phyloP scores from a whole-genome alignment of 1,140 invertebrate genomes.

The Drosophila persimilis region DNA sequence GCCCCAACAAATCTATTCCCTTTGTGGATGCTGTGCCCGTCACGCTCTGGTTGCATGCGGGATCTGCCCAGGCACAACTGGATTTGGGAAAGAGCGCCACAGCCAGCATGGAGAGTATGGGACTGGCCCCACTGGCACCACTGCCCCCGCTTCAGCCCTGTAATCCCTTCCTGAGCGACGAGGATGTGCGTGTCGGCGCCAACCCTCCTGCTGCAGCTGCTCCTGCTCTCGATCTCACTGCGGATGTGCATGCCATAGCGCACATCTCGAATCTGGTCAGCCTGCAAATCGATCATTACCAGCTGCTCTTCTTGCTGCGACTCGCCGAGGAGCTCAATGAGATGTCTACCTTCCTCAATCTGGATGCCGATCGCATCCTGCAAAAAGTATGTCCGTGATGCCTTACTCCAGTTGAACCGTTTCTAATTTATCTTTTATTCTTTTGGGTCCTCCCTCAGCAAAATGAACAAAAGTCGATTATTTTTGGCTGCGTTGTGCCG shows the following conservation, averaged over 20 bases:
- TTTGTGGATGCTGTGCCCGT: constrained; percentile 96
- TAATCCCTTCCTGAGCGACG: constrained; percentile 79
- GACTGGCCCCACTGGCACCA: constrained; percentile 53
- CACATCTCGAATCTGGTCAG: constrained; percentile 91
- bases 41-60: constrained; percentile 89
- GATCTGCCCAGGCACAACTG: constrained; percentile 60
- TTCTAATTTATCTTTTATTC: neutral
- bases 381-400: constrained; percentile 74
- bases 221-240: constrained; percentile 66
- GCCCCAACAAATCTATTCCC: constrained; percentile 89
- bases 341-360: constrained; percentile 90
- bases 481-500: constrained; percentile 90
- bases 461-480: constrained; percentile 85
- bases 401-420: neutral
- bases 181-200: constrained; percentile 59
- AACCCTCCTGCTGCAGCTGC: constrained; percentile 7
- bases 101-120: constrained; percentile 63
- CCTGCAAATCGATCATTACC: constrained; percentile 95
- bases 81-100: constrained; percentile 43
- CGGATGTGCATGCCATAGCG: constrained; percentile 88
- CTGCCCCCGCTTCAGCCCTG: constrained; percentile 61
- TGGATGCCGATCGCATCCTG: constrained; percentile 90
- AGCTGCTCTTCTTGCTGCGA: constrained; percentile 94
- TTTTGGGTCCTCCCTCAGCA: constrained; percentile 46
- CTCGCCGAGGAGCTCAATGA: constrained; percentile 92